Evolutionary conservation across 2,888 invertebrate species (phyloP), one percentile per base, ranked within the genome.

Genomic region (Mechanitis messenoides): DNA sequence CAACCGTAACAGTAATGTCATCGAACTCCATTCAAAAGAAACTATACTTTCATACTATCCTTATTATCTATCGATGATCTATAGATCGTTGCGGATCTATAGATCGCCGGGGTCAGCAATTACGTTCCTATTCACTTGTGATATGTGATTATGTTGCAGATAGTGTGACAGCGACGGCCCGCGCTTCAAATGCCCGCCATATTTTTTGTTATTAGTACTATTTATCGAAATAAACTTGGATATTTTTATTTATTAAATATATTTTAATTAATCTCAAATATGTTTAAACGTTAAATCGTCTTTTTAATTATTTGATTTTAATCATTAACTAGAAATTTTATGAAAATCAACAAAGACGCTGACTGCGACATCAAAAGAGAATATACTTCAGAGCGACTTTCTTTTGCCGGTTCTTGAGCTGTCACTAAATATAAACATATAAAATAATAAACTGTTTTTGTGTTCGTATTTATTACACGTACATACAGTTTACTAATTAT

Each of bases 11-110:
- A 61, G 60, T 56, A 56, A 59, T 56, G 54, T 38, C n/a, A 47
- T 53, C 31, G 45, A 33, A 61, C 53, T 55, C 59, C 46, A 55
- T 57, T 60, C 62, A 66, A 63, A 64, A 65, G 60, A 55, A 58
- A 61, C 61, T 62, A 61, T 76, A 75, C 78, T 77, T 76, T 78
- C 78, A 72, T 74, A 72, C 64, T 69, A 68, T 76, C 79, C 77
- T 77, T 79, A 79, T 81, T 82, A 83, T 83, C 79, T 83, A 82
- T 80, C 81, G 77, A 75, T 79, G 83, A 84, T 85, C 84, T 81
- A 84, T 78, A 77, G 84, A 83, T 84, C 82, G 60, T 55, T 55
- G 59, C 59, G 70, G 80, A 83, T 82, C 82, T 78, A 80, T 79
- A 73, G 81, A 82, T 79, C 81, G 76, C 73, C 65, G 71, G 67